Conservation (phyloP, 2,888 invertebrate species). For the Sarcophaga subvicina region DNA sequence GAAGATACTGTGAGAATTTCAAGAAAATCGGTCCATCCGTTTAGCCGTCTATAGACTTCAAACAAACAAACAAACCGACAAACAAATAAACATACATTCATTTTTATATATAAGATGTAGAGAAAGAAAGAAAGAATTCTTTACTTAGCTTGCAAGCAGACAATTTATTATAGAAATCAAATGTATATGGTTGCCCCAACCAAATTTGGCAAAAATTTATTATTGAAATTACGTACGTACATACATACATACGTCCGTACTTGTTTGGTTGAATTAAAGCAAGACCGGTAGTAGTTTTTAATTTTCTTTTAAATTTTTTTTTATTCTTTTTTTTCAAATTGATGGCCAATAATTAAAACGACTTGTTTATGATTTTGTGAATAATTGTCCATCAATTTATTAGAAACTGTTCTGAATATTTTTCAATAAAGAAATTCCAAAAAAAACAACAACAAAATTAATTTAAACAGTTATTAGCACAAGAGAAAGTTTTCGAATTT, state of each 20-base stretch:
- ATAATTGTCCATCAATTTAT: not conserved
- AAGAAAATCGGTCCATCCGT: too few species aligned
- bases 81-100: too few species aligned
- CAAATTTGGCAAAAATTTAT: conserved; percentile 39
- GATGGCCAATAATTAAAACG: conserved; percentile 9
- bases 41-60: too few species aligned
- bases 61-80: too few species aligned
- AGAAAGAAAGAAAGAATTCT: conserved; percentile 19
- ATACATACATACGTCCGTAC: conserved; percentile 1
- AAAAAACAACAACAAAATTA: too few species aligned
- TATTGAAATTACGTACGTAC: conserved; percentile 38
- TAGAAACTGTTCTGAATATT: too few species aligned
- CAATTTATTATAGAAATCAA: conserved; percentile 40
- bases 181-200: conserved; percentile 17
- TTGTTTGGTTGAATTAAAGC: not conserved
- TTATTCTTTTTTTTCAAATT: not conserved
- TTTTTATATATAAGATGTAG: not conserved
- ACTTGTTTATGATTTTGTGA: conserved; percentile 15
- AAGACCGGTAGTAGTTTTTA: not conserved
- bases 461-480: too few species aligned
- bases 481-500: too few species aligned
- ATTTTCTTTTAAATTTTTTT: too few species aligned
- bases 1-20: too few species aligned
- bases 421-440: too few species aligned
- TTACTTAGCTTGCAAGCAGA: too few species aligned